These are phyloP conservation scores for Salvelinus sp. DNA, from an alignment of 2,113 vertebrate species.

Conservation along the genomic window DNA sequence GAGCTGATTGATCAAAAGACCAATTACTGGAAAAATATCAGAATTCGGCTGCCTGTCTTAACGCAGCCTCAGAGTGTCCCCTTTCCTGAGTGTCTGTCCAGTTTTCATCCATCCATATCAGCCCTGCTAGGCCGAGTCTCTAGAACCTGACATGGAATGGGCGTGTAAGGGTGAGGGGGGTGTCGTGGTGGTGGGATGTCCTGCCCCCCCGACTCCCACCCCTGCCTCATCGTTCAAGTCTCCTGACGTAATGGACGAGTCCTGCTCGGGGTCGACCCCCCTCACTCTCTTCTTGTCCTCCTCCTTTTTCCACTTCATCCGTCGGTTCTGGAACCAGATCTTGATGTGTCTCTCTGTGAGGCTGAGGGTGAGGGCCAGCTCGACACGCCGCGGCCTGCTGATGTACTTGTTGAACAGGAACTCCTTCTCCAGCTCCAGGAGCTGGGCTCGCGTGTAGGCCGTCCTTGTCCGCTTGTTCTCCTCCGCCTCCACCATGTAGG, in stretches of 20 bases:
- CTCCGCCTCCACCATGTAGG: conserved; percentile 83
- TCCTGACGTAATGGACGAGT: conserved; percentile 86
- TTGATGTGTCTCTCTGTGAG: conserved; percentile 97
- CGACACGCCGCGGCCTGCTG: conserved; percentile 91
- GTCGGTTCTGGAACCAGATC: conserved; percentile 95
- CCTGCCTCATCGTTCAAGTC: conserved; percentile 78
- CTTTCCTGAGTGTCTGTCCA: neutral
- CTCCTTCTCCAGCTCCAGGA: conserved; percentile 96
- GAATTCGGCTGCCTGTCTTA: no score
- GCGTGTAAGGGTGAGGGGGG: conserved; percentile 67
- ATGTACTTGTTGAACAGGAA: conserved; percentile 98
- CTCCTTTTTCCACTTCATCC: conserved; percentile 98
- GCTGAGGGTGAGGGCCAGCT: conserved; percentile 92
- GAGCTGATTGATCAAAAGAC: no score
- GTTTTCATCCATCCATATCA: neutral
- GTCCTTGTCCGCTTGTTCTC: conserved; percentile 95
- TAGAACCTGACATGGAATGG: conserved; percentile 40
- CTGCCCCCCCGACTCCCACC: conserved; percentile 45
- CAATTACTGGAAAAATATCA: no score
- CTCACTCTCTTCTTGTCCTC: conserved; percentile 86
- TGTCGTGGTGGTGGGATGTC: conserved; percentile 55
- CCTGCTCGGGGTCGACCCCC: conserved; percentile 84
- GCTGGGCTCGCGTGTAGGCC: conserved; percentile 92
- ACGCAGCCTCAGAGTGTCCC: neutral
- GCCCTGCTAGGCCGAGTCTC: conserved; percentile 53